phyloP scores from a whole-genome alignment of 1,140 invertebrate species.

The Spodoptera litura region DNA sequence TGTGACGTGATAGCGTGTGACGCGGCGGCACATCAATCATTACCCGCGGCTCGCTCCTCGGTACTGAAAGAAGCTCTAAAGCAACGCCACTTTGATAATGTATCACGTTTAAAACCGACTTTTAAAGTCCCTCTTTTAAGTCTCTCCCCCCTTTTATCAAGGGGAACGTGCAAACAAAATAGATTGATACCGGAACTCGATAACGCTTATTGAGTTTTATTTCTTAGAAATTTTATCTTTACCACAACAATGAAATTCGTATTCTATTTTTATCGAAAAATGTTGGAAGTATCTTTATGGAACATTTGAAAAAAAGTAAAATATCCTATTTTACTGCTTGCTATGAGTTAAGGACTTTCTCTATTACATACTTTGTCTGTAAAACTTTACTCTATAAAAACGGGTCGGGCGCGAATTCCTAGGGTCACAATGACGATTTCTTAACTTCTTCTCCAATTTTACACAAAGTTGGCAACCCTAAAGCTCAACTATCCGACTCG shows the following conservation, averaged over 20 bases:
- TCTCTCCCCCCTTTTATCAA: constrained; percentile 68
- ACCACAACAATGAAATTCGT: neutral
- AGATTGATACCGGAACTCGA: constrained; percentile 80
- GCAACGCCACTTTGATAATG: constrained; percentile 79
- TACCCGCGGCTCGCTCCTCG: constrained; percentile 73
- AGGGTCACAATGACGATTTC: neutral
- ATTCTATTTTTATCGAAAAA: constrained; percentile 1
- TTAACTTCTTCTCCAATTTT: neutral
- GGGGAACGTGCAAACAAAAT: constrained; percentile 78
- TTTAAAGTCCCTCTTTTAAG: constrained; percentile 70
- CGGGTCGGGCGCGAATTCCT: constrained; percentile 13
- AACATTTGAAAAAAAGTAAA: neutral
- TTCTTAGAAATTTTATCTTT: constrained; percentile 14
- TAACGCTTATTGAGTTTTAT: constrained; percentile 73
- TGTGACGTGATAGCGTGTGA: constrained; percentile 69
- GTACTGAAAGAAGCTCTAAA: constrained; percentile 83
- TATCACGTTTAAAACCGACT: constrained; percentile 82
- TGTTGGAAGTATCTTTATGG: neutral
- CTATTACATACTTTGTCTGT: neutral
- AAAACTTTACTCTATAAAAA: constrained; percentile 8
- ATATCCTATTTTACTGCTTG: neutral
- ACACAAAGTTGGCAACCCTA: constrained; percentile 5
- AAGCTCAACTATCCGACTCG: constrained; percentile 11
- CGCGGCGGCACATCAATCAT: constrained; percentile 79
- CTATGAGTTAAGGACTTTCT: neutral